Base-by-base conservation (phyloP, 2,113 vertebrate species). In the Pitta sordida region DNA sequence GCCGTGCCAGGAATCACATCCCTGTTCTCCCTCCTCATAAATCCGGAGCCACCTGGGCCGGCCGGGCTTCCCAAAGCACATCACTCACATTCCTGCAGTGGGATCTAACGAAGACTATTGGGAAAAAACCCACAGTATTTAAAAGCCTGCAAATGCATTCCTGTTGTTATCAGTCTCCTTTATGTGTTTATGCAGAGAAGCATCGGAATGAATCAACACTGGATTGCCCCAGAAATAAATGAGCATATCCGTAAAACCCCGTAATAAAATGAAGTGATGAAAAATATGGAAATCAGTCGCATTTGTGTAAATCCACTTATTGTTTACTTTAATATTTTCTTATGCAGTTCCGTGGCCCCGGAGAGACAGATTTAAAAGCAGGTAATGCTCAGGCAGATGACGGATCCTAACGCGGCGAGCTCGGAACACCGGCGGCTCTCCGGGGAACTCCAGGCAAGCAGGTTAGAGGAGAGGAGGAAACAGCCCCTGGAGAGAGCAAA, bases 161-260 rank as follows among this genome's bases (percentile, higher is more conserved):
- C 94, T 94, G 92, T 95, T 93, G 88, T 97, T 94, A 96, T 93
- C 91, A 75, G 88, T 97, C 95, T 95, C 95, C 94, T 96, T 96
- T 96, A 95, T 97, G 92, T 75, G 95, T 93, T 96, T 96, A 96
- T 86, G 97, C 92, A 94, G 58, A 92, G 96, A n/a, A 34, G 82
- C 94, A 96, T 94, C n/a, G 88, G 95, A 96, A 98, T 96, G 96
- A 97, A 97, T 97, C 97, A 97, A 97, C 96, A 97, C 95, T 39
- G 93, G 96, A 96, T 94, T 95, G 97, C 93, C 91, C 95, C 95
- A 96, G 97, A 97, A 97, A 97, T 98, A 97, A 97, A 97, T 95
- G 96, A 97, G 95, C 93, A 52, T 90, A 97, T 95, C 96, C 92
- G 94, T 96, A 96, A 97, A n/a, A 96, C 95, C 90, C 63, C 3